A percentile compares a stretch with the other conserved stretches of the same genome.
phyloP scores from a whole-genome alignment of 2,888 invertebrate genomes.

The Galeopsomyia nigrocyanea region DNA sequence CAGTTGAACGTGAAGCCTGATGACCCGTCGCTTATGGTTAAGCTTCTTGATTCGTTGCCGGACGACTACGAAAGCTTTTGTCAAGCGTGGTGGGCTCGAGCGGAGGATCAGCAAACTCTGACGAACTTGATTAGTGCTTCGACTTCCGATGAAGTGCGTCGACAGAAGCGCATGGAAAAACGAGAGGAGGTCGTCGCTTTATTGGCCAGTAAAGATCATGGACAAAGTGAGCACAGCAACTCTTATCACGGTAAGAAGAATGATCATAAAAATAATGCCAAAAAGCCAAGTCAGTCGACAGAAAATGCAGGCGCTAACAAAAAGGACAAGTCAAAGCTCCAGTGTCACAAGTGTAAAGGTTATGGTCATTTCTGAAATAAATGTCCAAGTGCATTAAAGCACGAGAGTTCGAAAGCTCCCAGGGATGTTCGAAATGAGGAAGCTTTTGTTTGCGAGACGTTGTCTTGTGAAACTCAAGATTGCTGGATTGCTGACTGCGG shows the following conservation, averaged over 20 bases:
- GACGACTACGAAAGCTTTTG: conserved; percentile 41
- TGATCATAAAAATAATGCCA: neutral
- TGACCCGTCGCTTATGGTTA: conserved; percentile 45
- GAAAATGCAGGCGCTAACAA: conserved; percentile 20
- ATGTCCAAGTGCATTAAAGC: conserved; percentile 5
- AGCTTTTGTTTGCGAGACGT: conserved; percentile 37
- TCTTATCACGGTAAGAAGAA: conserved; percentile 10
- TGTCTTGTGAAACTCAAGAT: conserved; percentile 26
- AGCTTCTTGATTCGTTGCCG: conserved; percentile 39
- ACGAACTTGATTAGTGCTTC: conserved; percentile 27
- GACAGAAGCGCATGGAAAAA: conserved; percentile 26
- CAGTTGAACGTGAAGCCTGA: conserved; percentile 45
- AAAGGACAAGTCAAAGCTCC: conserved; percentile 7
- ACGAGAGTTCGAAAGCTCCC: conserved; percentile 4
- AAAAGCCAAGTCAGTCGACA: conserved; percentile 11
- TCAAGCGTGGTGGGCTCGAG: conserved; percentile 44
- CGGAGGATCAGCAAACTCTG: conserved; percentile 41
- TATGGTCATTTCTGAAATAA: conserved; percentile 12
- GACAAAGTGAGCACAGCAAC: conserved; percentile 14
- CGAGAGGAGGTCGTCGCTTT: conserved; percentile 31
- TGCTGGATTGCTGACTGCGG: conserved; percentile 44
- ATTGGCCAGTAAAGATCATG: conserved; percentile 14
- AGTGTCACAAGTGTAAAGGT: conserved; percentile 15
- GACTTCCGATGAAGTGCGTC: conserved; percentile 38
- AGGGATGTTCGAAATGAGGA: conserved; percentile 12